Percentiles rank a stretch among this genome's conserved stretches.
phyloP scores from a whole-genome alignment of 2,888 invertebrate genomes.

The Tryphoninae sp. region DNA sequence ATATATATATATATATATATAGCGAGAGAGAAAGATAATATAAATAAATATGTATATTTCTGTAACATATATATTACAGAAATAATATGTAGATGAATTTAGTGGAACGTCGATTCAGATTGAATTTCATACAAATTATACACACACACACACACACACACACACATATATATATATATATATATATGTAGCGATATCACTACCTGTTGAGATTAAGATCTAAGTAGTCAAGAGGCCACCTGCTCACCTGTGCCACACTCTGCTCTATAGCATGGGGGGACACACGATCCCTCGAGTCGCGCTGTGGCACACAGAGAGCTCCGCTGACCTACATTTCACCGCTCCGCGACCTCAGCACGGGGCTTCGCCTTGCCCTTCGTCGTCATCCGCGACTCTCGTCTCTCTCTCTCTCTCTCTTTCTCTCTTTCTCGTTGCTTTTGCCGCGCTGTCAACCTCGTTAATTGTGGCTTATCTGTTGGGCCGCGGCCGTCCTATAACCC shows the following conservation, averaged over 20 bases:
- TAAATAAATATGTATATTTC: too few species aligned
- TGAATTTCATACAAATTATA: constrained; percentile 10
- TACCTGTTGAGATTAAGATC: constrained; percentile 46
- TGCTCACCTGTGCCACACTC: constrained; percentile 57
- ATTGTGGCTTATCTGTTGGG: constrained; percentile 28
- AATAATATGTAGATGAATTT: not conserved
- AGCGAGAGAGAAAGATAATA: too few species aligned
- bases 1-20: too few species aligned
- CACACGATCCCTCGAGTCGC: constrained; percentile 49
- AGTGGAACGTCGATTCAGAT: constrained; percentile 14
- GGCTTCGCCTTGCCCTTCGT: constrained; percentile 64
- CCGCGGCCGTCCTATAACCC: constrained; percentile 6
- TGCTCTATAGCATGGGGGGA: constrained; percentile 32
- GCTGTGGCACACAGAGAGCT: constrained; percentile 30
- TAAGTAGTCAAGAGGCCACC: constrained; percentile 49
- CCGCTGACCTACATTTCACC: constrained; percentile 60
- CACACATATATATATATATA: not conserved
- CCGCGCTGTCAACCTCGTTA: constrained; percentile 48
- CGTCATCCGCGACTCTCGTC: constrained; percentile 41
- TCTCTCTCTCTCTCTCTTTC: not conserved
- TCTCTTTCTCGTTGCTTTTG: not conserved
- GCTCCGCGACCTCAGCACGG: constrained; percentile 59
- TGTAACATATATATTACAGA: too few species aligned
- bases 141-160: too few species aligned
- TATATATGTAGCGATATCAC: not conserved